Percentiles rank a stretch among this genome's conserved stretches.
Conservation (phyloP, 2,888 invertebrate species). For the Tetragonisca angustula region DNA sequence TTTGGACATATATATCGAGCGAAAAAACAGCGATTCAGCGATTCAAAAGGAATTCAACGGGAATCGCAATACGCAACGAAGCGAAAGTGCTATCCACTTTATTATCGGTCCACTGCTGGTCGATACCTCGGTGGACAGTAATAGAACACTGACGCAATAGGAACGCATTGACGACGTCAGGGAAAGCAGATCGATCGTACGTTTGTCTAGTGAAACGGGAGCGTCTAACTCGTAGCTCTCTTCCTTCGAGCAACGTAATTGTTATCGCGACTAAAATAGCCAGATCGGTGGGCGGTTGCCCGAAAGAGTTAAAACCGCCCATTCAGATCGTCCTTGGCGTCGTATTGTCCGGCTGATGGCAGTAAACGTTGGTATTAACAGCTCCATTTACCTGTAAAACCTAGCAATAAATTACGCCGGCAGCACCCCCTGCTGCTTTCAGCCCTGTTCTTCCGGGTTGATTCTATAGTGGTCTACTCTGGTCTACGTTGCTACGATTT, state of each 20-base stretch:
- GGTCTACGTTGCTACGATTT: background rate
- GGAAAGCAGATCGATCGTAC: conserved; percentile 36
- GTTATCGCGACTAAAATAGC: conserved; percentile 24
- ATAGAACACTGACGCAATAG: conserved; percentile 55
- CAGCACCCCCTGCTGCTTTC: background rate
- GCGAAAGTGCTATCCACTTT: conserved; percentile 22
- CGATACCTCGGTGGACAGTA: conserved; percentile 52
- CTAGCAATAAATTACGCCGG: conserved; percentile 12
- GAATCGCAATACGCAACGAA: conserved; percentile 3
- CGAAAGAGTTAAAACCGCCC: conserved; percentile 4
- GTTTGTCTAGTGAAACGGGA: conserved; percentile 9
- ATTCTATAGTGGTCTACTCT: background rate
- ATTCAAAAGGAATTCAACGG: background rate
- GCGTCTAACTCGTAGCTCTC: conserved; percentile 8
- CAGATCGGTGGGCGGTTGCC: background rate
- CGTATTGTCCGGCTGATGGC: conserved; percentile 14
- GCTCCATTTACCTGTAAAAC: conserved; percentile 25
- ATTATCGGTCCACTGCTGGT: conserved; percentile 15
- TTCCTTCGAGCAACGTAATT: background rate
- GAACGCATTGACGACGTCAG: conserved; percentile 10
- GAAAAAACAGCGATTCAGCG: background rate
- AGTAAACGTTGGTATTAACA: conserved; percentile 24
- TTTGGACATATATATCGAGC: too few species aligned
- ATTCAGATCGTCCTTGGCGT: conserved; percentile 5
- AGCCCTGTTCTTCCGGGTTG: background rate